These are phyloP conservation scores for Colistium nudipinnis DNA, from an alignment of 2,113 vertebrate genomes.

Conservation along the genomic window DNA sequence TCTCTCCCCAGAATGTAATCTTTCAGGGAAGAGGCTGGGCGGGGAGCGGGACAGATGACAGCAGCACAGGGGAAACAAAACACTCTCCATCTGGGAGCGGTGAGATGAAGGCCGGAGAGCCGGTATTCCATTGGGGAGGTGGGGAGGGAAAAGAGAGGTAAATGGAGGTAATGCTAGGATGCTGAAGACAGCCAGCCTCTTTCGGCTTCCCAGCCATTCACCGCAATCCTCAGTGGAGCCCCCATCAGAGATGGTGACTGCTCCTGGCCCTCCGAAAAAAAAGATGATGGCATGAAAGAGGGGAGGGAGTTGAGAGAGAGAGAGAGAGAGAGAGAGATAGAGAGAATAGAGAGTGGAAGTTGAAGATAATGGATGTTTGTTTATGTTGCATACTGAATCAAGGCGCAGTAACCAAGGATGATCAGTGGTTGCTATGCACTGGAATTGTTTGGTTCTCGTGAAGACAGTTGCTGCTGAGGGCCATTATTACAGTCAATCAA, in stretches of 20 bases:
- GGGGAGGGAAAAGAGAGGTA: constrained; percentile 70
- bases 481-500: constrained; percentile 62
- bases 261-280: constrained; percentile 56
- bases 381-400: constrained; percentile 60
- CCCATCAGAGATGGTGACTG: constrained; percentile 74
- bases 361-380: constrained; percentile 77
- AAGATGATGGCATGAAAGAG: constrained; percentile 63
- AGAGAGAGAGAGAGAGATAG: constrained; percentile 40
- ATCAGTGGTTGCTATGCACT: constrained; percentile 59
- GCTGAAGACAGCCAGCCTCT: constrained; percentile 73
- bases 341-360: constrained; percentile 61
- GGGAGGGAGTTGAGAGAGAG: constrained; percentile 57
- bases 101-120: constrained; percentile 77
- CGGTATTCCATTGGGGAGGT: constrained; percentile 72
- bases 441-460: constrained; percentile 39
- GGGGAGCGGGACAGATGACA: constrained; percentile 66
- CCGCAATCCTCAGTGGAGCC: constrained; percentile 74
- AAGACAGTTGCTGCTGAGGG: constrained; percentile 25
- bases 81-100: constrained; percentile 77
- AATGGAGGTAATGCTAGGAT: constrained; percentile 80
- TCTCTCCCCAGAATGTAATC: constrained; percentile 79
- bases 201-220: constrained; percentile 74
- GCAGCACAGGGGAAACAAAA: constrained; percentile 75
- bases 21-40: constrained; percentile 70
- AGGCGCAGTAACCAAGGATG: constrained; percentile 52